phyloP scores from a whole-genome alignment of 2,797 vertebrate genomes.

The Pangasius larnaudii region DNA sequence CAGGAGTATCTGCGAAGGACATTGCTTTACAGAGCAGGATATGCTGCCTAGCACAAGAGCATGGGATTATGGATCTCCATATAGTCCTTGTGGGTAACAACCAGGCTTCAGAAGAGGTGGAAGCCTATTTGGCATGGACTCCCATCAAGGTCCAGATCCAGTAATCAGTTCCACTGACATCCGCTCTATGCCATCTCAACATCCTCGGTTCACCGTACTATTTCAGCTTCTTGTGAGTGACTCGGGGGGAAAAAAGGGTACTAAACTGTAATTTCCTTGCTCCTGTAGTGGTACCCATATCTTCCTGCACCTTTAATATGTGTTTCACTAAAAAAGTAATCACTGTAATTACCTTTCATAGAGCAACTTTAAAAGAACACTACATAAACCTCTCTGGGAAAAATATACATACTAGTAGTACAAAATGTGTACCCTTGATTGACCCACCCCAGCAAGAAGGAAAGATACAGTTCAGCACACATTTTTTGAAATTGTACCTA shows the following conservation, averaged over 20 bases:
- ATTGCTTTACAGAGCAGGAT: conserved; percentile 23
- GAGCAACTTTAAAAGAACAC: neutral
- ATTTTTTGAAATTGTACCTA: neutral
- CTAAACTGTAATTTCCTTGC: neutral
- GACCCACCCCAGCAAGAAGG: neutral
- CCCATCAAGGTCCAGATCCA: neutral
- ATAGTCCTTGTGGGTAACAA: neutral
- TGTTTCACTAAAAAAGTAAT: neutral
- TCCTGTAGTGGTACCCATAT: neutral
- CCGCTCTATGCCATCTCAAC: neutral
- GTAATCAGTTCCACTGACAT: neutral
- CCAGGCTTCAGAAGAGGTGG: neutral
- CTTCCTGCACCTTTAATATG: neutral
- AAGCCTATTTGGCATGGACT: neutral
- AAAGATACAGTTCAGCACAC: neutral
- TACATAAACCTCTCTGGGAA: neutral
- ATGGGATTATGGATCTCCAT: neutral
- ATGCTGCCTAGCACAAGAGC: neutral
- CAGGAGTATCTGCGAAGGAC: conserved; percentile 26
- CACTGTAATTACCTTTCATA: neutral
- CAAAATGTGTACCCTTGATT: neutral
- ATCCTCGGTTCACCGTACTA: neutral
- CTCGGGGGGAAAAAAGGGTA: neutral
- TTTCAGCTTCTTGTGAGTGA: neutral
- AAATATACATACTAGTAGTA: neutral